phyloP scores from a whole-genome alignment of 2,113 vertebrate genomes.

The Phainopepla nitens region DNA sequence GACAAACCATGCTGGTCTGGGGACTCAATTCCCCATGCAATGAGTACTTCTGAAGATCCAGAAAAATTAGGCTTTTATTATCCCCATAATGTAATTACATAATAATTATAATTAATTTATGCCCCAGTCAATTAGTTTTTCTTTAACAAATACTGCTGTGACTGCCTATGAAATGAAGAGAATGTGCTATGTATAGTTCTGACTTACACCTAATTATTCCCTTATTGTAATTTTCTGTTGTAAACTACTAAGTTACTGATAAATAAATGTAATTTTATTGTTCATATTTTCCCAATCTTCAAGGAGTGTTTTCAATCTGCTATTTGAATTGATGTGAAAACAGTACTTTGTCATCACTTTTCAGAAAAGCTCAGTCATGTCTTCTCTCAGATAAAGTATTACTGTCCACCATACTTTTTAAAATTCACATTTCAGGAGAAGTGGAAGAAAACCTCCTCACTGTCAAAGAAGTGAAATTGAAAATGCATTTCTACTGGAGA shows the following conservation, averaged over 20 bases:
- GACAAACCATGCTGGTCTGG: neutral
- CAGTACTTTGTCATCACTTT: neutral
- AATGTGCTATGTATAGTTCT: neutral
- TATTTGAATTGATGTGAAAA: neutral
- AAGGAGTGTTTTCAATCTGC: neutral
- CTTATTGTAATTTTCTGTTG: neutral
- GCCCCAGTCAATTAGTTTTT: neutral
- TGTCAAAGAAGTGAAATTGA: neutral
- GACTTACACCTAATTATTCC: neutral
- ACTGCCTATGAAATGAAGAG: neutral
- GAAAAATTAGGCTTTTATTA: neutral
- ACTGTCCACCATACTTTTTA: neutral
- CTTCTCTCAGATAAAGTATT: neutral
- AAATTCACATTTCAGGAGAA: neutral
- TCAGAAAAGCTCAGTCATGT: neutral
- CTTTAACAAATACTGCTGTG: neutral
- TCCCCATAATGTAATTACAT: neutral
- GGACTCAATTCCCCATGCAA: accelerated
- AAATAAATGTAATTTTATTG: neutral
- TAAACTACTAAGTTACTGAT: neutral
- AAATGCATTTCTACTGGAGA: neutral
- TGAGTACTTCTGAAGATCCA: neutral
- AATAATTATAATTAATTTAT: neutral
- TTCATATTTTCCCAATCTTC: neutral
- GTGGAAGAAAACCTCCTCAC: neutral